Evolutionary conservation across 92 coral and sea anemone genomes (phyloP), one percentile per base, ranked within the genome.

Genomic region (Micromussa lordhowensis): DNA sequence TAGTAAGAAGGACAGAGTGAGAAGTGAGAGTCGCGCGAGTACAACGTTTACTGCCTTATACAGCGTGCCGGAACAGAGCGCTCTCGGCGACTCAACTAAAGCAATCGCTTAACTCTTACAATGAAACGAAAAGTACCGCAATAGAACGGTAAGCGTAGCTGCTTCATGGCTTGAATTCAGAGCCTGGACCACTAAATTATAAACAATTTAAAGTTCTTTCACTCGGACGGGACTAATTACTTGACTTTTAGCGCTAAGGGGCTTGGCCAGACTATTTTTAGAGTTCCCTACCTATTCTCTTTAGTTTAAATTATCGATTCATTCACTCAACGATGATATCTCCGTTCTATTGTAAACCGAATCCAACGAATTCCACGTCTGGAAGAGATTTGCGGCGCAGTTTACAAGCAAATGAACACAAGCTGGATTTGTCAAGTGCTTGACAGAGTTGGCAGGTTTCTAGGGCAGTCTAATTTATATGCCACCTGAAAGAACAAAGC

Each of bases 21-120:
- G 73, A 51, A 40, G 18, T 35, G 68, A 86, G 29, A 86, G 63
- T 19, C 89, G 89, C 5, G 77, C 66, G 4, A 86, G 68, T 44
- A 86, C 68, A 66, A 68, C 83, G 0, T 53, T 30, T 15, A 77
- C 89, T 21, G 66, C 82, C 18, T 49, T 86, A n/a, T 29, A 38
- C n/a, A 69, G 48, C 28, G 40, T 34, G n/a, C n/a, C n/a, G 13
- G 89, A 49, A 30, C 75, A 77, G 14, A 31, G 68, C 1, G 26
- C 78, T 36, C 18, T 18, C 49, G 44, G 78, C 22, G 44, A 38
- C 12, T 18, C n/a, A 19, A 73, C 14, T 17, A 21, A 38, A 35
- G 21, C 53, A 19, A 21, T 24, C 32, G 71, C 17, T 26, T 66
- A 66, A 66, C 32, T 11, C 34, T 66, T 11, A 66, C 6, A 11